Evolutionary conservation across 2,797 vertebrate genomes (phyloP).

Genomic region (Lepus townsendii): DNA sequence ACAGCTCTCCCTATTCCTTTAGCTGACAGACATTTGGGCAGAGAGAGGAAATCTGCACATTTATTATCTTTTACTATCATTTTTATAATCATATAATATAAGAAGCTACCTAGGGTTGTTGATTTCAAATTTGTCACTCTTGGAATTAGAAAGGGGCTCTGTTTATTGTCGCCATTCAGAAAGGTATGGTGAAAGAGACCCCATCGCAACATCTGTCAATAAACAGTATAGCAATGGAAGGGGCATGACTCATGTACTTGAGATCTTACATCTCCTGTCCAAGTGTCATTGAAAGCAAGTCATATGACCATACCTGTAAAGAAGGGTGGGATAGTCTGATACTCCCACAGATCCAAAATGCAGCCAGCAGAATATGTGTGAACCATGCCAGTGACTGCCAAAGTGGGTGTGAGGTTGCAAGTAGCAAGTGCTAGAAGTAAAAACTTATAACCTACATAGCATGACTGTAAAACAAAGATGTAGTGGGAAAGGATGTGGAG

Average conservation of each 20-base stretch:
- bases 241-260: not conserved
- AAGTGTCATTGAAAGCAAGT: not conserved
- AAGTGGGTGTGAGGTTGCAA: not conserved
- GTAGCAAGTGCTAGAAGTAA: rapidly evolving
- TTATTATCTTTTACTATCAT: not conserved
- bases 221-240: not conserved
- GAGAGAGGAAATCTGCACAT: not conserved
- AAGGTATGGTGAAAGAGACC: not conserved
- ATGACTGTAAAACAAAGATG: not conserved
- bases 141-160: not conserved
- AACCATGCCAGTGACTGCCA: not conserved
- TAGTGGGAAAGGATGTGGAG: not conserved
- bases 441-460: not conserved
- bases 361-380: not conserved
- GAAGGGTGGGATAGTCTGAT: not conserved
- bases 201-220: not conserved
- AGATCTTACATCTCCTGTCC: not conserved
- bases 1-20: not conserved
- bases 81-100: not conserved
- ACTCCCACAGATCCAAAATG: not conserved
- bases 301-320: not conserved
- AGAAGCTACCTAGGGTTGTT: not conserved
- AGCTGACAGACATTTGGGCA: not conserved
- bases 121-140: not conserved
- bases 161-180: not conserved